Evolutionary conservation across 2,797 vertebrate species (phyloP).

Genomic region (Microctenopoma steveboyesi): DNA sequence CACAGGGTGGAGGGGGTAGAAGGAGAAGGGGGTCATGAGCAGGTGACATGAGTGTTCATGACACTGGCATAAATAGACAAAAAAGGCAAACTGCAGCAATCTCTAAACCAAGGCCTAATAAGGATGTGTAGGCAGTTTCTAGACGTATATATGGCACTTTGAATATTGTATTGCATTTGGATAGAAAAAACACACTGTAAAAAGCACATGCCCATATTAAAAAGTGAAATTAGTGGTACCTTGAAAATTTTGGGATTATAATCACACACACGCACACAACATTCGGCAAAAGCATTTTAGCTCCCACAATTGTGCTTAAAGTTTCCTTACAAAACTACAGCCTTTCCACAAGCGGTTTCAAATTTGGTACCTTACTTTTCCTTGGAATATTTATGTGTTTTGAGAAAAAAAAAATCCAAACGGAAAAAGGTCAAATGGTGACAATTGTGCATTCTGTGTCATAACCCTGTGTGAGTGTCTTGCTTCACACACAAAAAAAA

Average conservation of each 20-base stretch:
- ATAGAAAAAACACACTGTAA: conserved; percentile 82
- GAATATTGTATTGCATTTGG: conserved; percentile 84
- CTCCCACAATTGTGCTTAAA: conserved; percentile 77
- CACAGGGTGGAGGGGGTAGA: conserved; percentile 38
- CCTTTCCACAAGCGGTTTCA: conserved; percentile 57
- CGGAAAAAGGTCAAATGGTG: conserved; percentile 65
- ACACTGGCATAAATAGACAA: conserved; percentile 77
- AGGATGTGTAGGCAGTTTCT: conserved; percentile 84
- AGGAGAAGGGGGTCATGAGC: conserved; percentile 51
- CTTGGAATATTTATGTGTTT: conserved; percentile 64
- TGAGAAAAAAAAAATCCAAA: conserved; percentile 47
- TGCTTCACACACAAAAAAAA: conserved; percentile 70
- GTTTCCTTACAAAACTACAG: conserved; percentile 74
- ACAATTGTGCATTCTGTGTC: conserved; percentile 77
- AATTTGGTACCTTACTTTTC: conserved; percentile 70
- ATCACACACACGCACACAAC: conserved; percentile 64
- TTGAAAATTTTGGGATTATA: conserved; percentile 68
- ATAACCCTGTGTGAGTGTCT: conserved; percentile 61
- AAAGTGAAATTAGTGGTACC: conserved; percentile 79
- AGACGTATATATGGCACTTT: conserved; percentile 85
- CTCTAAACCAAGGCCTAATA: conserved; percentile 82
- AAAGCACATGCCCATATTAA: conserved; percentile 82
- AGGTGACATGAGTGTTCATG: conserved; percentile 73
- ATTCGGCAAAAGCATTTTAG: conserved; percentile 72
- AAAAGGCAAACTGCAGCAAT: conserved; percentile 79